These are phyloP conservation scores for Microctonus hyperodae DNA, from an alignment of 2,888 invertebrate genomes.

Conservation along the genomic window DNA sequence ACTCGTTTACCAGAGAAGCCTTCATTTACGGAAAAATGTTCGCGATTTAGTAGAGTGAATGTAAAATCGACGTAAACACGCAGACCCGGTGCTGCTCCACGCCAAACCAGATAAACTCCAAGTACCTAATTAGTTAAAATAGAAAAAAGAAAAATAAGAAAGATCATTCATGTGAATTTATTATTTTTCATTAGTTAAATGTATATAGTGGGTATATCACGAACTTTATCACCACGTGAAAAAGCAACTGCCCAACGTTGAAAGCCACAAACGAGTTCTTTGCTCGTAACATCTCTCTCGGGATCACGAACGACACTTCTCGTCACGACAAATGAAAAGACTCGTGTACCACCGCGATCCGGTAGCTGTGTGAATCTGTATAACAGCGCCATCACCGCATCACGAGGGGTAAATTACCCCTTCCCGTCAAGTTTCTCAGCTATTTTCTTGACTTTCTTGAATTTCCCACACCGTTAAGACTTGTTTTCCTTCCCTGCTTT, in stretches of 20 bases:
- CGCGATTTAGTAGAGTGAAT: constrained; percentile 80
- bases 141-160: not conserved
- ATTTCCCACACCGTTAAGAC: not conserved
- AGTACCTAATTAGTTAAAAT: constrained; percentile 61
- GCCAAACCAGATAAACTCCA: constrained; percentile 81
- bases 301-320: constrained; percentile 79
- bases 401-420: constrained; percentile 43
- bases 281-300: constrained; percentile 81
- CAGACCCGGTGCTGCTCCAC: constrained; percentile 78
- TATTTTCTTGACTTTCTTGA: not conserved
- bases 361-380: constrained; percentile 83
- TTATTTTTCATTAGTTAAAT: too few species aligned
- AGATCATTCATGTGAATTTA: too few species aligned
- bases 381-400: constrained; percentile 77
- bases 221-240: constrained; percentile 76
- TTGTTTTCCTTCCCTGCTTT: not conserved
- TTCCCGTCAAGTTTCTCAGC: constrained; percentile 11
- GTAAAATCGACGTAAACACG: constrained; percentile 81
- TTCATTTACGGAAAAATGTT: constrained; percentile 84
- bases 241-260: constrained; percentile 85
- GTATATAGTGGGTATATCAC: not conserved
- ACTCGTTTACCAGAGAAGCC: constrained; percentile 80
- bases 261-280: constrained; percentile 82
- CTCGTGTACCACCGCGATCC: constrained; percentile 82
- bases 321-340: constrained; percentile 85